These are phyloP conservation scores for Oncorhynchus gorbuscha DNA, from an alignment of 2,113 vertebrate species.

Conservation along the genomic window DNA sequence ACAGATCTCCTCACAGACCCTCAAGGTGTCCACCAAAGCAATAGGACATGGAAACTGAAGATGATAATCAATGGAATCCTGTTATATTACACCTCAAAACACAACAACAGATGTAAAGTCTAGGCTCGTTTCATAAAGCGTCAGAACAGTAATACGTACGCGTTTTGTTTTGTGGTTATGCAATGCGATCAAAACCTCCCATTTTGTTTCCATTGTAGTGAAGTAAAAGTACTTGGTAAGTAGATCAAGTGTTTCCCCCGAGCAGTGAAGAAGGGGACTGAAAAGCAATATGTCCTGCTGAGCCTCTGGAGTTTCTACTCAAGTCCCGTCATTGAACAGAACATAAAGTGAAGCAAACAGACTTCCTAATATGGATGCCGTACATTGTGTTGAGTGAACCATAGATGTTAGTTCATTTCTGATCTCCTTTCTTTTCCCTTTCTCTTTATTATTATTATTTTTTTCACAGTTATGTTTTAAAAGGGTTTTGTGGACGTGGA, in stretches of 20 bases:
- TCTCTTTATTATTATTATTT: too few species aligned
- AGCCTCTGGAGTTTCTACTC: background rate
- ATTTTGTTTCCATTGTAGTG: background rate
- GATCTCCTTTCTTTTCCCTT: background rate
- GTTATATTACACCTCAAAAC: background rate
- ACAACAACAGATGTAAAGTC: background rate
- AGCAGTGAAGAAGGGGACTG: background rate
- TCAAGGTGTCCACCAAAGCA: conserved; percentile 52
- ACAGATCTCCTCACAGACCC: background rate
- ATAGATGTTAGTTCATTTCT: background rate
- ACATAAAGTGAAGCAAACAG: too few species aligned
- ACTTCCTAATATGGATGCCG: too few species aligned
- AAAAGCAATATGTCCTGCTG: background rate
- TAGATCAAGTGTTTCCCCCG: background rate
- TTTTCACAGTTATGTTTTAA: conserved; percentile 18
- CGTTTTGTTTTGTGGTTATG: background rate
- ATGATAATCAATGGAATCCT: background rate
- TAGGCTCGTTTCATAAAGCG: background rate
- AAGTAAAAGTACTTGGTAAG: background rate
- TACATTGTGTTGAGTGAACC: too few species aligned
- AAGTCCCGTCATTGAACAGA: too few species aligned
- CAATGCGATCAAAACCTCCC: background rate
- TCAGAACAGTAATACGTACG: background rate
- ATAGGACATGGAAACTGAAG: conserved; percentile 50
- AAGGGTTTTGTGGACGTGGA: conserved; percentile 24